Evolutionary conservation across 2,888 invertebrate species (phyloP).

Genomic region (Tolmerus cingulatus): DNA sequence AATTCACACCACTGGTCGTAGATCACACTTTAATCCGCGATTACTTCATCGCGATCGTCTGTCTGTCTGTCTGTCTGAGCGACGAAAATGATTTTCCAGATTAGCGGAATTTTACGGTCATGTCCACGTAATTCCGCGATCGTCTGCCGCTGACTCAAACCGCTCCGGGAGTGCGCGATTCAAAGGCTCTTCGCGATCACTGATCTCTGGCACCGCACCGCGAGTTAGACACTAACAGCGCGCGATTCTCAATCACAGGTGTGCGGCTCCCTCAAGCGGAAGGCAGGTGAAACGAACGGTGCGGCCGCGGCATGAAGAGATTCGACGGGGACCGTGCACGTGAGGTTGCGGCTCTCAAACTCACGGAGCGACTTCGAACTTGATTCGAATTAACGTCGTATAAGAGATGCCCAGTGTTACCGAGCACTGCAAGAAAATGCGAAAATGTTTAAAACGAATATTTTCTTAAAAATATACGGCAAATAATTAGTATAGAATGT

Average conservation of each 20-base stretch:
- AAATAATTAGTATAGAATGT: too few relatives aligned
- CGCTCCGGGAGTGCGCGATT: not conserved
- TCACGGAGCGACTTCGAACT: not conserved
- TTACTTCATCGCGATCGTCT: not conserved
- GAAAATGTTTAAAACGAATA: too few relatives aligned
- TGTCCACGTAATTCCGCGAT: not conserved
- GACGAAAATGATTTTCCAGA: not conserved
- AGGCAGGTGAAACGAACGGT: not conserved
- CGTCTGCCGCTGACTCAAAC: not conserved
- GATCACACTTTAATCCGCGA: not conserved
- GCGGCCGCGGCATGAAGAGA: not conserved
- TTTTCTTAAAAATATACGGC: too few relatives aligned
- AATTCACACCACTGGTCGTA: not conserved
- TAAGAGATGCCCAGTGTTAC: not conserved
- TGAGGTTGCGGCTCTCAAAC: not conserved
- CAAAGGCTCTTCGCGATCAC: not conserved
- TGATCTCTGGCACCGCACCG: not conserved
- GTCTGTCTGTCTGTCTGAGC: not conserved
- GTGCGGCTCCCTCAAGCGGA: not conserved
- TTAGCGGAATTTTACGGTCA: slow-evolving; percentile 30
- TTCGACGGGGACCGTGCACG: not conserved
- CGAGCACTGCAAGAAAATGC: not conserved
- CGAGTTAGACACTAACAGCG: not conserved
- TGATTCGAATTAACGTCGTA: not conserved
- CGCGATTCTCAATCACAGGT: not conserved